A percentile compares a stretch with the other conserved stretches of the same genome.
Evolutionary conservation across 1,140 invertebrate species (phyloP).

Genomic region (Grapholita molesta): DNA sequence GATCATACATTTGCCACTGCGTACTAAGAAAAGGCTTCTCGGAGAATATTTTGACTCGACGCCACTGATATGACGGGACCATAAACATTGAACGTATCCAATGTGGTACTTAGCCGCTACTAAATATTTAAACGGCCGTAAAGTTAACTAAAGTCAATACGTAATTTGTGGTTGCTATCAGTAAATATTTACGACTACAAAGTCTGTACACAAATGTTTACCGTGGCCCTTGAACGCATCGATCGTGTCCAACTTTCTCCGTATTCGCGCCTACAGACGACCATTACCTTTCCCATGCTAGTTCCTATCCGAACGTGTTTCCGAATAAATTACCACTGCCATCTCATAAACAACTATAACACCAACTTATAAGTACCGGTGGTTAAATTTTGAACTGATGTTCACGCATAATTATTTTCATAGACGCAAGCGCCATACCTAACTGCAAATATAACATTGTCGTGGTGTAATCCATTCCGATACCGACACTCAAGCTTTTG

Average conservation of each 20-base stretch:
- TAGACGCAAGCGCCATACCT: not conserved
- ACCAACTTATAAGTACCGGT: not conserved
- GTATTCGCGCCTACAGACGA: conserved; percentile 36
- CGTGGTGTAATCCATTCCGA: not conserved
- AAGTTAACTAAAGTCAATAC: not conserved
- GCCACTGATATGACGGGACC: too few species aligned
- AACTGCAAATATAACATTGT: not conserved
- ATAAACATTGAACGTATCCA: not conserved
- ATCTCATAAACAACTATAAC: conserved; percentile 14
- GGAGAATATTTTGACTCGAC: too few species aligned
- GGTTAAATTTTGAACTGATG: not conserved
- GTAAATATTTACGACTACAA: not conserved
- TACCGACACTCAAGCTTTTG: conserved; percentile 3
- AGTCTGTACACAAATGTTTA: not conserved
- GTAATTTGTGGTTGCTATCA: not conserved
- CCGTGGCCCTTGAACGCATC: not conserved
- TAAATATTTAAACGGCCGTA: not conserved
- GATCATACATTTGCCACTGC: too few species aligned
- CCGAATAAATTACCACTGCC: conserved; percentile 41
- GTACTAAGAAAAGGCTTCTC: too few species aligned
- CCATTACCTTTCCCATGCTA: conserved; percentile 33
- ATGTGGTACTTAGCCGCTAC: not conserved
- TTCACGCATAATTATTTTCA: not conserved
- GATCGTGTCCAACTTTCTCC: conserved; percentile 34
- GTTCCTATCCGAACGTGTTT: conserved; percentile 40